Evolutionary conservation across 2,113 vertebrate species (phyloP), one percentile per base, ranked within the genome.

Genomic region (Channa argus): DNA sequence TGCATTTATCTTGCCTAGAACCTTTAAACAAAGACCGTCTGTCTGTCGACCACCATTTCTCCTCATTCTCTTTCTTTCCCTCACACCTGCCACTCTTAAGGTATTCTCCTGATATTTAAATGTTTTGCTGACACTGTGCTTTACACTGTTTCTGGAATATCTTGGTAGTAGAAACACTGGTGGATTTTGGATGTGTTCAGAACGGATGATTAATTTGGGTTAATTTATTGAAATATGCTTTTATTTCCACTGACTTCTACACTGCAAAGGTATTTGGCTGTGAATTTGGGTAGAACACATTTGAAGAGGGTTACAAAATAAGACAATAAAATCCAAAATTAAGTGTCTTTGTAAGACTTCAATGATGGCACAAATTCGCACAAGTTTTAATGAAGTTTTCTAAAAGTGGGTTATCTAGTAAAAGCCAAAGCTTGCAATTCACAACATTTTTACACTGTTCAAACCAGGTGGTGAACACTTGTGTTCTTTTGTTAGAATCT

Each of bases 1-100:
- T 61, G 49, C 86, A 86, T 87, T 92, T 88, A 86, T 80, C 75
- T 84, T 74, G 75, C 77, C 78, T 76, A 63, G 77, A 79, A 77
- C 65, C 69, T 37, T 52, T 46, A 55, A 52, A 82, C 72, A 78
- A 81, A 85, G 81, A 75, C 68, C 70, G 70, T 59, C 80, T 86
- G 61, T 70, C 75, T 72, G 24, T 24, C 24, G 24, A 24, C 24
- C 67, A 61, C 74, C 62, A 37, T 86, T 79, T 83, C 66, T 58
- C 76, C 63, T 39, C 33, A 13, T 34, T 56, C 63, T 38, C 62
- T 74, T 65, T 44, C 15, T 8, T 54, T 64, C 55, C 63, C 49
- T 73, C 75, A 68, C 72, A 83, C 69, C 77, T 82, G 82, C 75
- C 84, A 86, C 72, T 82, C 78, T 89, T 71, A 34, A 62, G 38